Evolutionary conservation across 2,888 invertebrate genomes (phyloP).

Genomic region (Cotesia congregata): DNA sequence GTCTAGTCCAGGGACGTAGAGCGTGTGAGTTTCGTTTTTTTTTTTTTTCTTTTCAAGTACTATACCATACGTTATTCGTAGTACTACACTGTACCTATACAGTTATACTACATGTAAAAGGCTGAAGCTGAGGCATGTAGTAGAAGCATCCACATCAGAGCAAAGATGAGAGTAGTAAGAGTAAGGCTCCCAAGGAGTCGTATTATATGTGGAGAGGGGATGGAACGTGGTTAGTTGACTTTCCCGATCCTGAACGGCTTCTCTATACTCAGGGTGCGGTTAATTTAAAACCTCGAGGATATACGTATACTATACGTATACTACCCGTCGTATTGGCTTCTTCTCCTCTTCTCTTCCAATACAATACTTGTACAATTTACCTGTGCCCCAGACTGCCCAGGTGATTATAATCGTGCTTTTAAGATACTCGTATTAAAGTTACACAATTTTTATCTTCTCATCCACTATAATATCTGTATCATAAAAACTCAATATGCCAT

Average conservation of each 20-base stretch:
- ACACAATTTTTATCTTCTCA: slow-evolving; percentile 4
- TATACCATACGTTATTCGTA: neutral
- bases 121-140: slow-evolving; percentile 40
- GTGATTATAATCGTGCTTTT: neutral
- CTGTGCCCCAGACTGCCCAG: slow-evolving; percentile 15
- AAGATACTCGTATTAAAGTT: neutral
- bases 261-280: slow-evolving; percentile 67
- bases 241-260: slow-evolving; percentile 67
- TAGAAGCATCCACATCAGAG: slow-evolving; percentile 33
- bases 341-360: neutral
- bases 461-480: neutral
- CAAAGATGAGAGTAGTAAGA: slow-evolving; percentile 15
- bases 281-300: slow-evolving; percentile 64
- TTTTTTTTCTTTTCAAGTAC: neutral
- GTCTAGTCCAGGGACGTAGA: neutral
- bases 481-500: no score
- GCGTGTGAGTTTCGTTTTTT: neutral
- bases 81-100: no score
- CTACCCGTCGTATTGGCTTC: slow-evolving; percentile 33
- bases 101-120: neutral
- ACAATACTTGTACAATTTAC: neutral
- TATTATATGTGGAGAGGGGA: slow-evolving; percentile 60
- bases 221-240: slow-evolving; percentile 70
- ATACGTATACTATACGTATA: slow-evolving; percentile 43
- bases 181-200: slow-evolving; percentile 24